phyloP scores from a whole-genome alignment of 2,888 invertebrate species.

The Lasioglossum villosulum region DNA sequence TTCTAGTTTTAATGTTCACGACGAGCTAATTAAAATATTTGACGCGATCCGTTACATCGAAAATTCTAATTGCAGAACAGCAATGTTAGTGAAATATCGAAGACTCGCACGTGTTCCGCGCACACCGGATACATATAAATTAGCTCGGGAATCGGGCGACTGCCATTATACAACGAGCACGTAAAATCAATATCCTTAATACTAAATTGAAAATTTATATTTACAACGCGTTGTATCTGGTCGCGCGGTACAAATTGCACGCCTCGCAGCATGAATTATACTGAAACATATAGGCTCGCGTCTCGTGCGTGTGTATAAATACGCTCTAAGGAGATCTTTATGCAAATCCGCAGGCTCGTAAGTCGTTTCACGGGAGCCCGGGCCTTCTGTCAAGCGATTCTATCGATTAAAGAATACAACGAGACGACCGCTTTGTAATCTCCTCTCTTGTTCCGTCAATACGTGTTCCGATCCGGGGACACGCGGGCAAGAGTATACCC shows the following conservation, averaged over 20 bases:
- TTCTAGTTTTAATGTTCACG: neutral
- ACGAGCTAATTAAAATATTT: neutral
- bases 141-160: neutral
- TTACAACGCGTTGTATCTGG: neutral
- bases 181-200: constrained; percentile 2
- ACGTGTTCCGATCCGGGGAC: neutral
- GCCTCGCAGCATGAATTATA: neutral
- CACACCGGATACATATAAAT: neutral
- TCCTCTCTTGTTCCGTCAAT: neutral
- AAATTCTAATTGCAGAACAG: neutral
- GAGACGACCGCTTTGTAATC: neutral
- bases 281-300: neutral
- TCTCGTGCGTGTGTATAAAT: neutral
- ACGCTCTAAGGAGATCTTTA: neutral
- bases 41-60: neutral
- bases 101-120: neutral
- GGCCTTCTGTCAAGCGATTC: neutral
- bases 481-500: neutral
- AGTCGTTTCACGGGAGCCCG: neutral
- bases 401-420: neutral
- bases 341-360: neutral
- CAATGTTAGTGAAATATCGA: neutral
- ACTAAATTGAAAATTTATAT: constrained; percentile 5
- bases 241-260: neutral
- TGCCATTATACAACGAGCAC: neutral